A percentile compares a stretch with the other conserved stretches of the same genome.
phyloP scores from a whole-genome alignment of 2,888 invertebrate genomes.

The Euzophera pinguis region DNA sequence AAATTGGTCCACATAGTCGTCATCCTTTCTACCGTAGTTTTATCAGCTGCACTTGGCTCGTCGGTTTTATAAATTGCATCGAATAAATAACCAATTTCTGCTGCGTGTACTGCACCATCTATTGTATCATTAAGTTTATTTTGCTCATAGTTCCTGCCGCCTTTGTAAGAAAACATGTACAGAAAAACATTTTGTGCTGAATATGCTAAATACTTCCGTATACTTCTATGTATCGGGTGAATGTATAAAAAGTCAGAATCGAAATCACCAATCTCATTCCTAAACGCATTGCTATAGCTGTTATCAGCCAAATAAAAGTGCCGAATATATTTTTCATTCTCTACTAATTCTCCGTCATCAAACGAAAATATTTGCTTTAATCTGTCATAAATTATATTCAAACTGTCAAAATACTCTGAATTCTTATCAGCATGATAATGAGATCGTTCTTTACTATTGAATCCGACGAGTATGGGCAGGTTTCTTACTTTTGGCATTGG shows the following conservation, averaged over 20 bases:
- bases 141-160: conserved; percentile 29
- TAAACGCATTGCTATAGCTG: conserved; percentile 19
- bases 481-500: conserved; percentile 26
- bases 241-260: conserved; percentile 33
- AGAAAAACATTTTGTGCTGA: conserved; percentile 29
- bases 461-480: conserved; percentile 35
- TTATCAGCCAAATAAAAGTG: conserved; percentile 36
- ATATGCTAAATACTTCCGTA: conserved; percentile 28
- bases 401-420: conserved; percentile 9
- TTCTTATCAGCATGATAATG: conserved; percentile 12
- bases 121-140: conserved; percentile 16
- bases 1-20: conserved; percentile 39
- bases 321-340: conserved; percentile 23
- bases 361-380: conserved; percentile 24
- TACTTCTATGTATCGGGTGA: conserved; percentile 31
- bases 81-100: conserved; percentile 13
- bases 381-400: conserved; percentile 12
- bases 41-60: conserved; percentile 21
- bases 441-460: conserved; percentile 29
- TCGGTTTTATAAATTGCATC: conserved; percentile 6
- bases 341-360: conserved; percentile 22
- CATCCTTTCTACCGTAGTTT: conserved; percentile 15
- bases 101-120: conserved; percentile 17
- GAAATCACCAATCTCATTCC: conserved; percentile 27
- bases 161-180: conserved; percentile 37